Evolutionary conservation across 2,797 vertebrate species (phyloP).

Genomic region (Thunnus albacares): DNA sequence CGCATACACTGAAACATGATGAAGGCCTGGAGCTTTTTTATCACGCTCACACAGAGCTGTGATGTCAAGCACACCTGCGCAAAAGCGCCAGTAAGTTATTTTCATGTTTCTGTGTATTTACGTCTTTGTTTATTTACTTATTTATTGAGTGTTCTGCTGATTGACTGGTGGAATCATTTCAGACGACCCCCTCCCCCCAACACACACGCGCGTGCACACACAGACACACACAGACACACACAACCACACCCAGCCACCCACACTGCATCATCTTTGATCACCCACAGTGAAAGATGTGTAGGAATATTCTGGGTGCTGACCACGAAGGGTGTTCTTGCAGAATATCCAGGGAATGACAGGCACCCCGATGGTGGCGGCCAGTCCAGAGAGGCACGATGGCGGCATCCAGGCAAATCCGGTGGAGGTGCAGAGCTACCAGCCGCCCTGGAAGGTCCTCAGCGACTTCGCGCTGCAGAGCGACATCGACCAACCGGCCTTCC

Average conservation of each 20-base stretch:
- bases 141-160: constrained; percentile 39
- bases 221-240: neutral
- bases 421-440: constrained; percentile 97
- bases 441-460: constrained; percentile 97
- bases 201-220: neutral
- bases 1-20: neutral
- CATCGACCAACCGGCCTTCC: constrained; percentile 97
- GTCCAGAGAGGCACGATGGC: constrained; percentile 95
- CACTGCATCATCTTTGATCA: neutral
- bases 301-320: constrained; percentile 18
- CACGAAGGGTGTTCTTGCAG: constrained; percentile 81
- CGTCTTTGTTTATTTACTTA: constrained; percentile 5
- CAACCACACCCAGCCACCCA: neutral
- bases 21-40: neutral
- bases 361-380: constrained; percentile 96
- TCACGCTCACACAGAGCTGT: neutral
- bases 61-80: neutral
- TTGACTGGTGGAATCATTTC: constrained; percentile 37
- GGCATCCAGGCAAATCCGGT: constrained; percentile 95
- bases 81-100: neutral
- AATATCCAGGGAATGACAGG: constrained; percentile 98
- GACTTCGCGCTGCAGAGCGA: constrained; percentile 98
- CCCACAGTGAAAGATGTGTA: neutral
- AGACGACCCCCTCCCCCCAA: neutral
- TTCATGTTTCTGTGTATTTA: neutral